Conservation (phyloP, 2,888 invertebrate species). For the Anthophora plumipes region DNA sequence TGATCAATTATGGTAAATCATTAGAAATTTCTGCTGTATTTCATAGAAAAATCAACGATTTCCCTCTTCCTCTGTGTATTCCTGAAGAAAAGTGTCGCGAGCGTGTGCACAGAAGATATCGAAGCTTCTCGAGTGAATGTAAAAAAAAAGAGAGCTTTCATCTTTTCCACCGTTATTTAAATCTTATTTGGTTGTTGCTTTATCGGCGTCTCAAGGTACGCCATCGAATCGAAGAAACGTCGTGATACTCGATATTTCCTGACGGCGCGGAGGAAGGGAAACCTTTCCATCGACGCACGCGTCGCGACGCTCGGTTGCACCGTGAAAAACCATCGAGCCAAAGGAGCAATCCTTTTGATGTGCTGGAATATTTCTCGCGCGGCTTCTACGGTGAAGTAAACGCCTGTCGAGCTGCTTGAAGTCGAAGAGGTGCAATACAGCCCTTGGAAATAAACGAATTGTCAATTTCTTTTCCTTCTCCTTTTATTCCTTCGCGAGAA, state of each 20-base stretch:
- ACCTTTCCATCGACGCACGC: slow-evolving; percentile 25
- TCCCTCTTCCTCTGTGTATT: too few relatives aligned
- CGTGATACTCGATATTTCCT: slow-evolving; percentile 55
- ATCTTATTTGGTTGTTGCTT: slow-evolving; percentile 43
- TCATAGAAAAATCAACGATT: not conserved
- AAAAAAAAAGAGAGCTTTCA: slow-evolving; percentile 12
- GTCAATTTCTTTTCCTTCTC: not conserved
- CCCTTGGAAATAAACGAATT: not conserved
- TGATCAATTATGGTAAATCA: not conserved
- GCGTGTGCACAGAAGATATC: not conserved
- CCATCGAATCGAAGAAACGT: slow-evolving; percentile 41
- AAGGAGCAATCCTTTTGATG: slow-evolving; percentile 56
- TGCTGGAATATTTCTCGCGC: slow-evolving; percentile 58
- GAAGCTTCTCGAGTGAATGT: not conserved
- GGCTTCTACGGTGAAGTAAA: slow-evolving; percentile 44
- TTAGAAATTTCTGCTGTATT: not conserved
- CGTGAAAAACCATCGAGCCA: slow-evolving; percentile 36
- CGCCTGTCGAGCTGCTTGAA: slow-evolving; percentile 16
- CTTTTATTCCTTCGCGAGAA: too few relatives aligned
- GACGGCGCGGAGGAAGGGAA: not conserved
- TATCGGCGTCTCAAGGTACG: slow-evolving; percentile 28
- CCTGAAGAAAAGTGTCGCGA: not conserved
- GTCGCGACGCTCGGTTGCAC: slow-evolving; percentile 29
- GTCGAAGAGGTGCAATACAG: not conserved
- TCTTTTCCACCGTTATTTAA: slow-evolving; percentile 35